Evolutionary conservation across 1,140 invertebrate species (phyloP).

Genomic region (Cotesia glomerata): DNA sequence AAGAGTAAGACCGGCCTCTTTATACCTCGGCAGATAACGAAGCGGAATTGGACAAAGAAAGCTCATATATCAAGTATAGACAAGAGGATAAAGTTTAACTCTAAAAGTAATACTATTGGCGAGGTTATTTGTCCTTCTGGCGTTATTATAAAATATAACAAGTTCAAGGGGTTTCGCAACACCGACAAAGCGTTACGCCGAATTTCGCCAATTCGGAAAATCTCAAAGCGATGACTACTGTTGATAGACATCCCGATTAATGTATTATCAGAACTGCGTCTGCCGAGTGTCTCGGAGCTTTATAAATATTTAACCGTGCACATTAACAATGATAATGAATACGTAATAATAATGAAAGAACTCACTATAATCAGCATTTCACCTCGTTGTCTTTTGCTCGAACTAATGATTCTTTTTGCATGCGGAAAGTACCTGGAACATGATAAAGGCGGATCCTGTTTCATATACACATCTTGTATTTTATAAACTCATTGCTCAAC

Average conservation of each 20-base stretch:
- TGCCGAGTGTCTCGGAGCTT: too few relatives aligned
- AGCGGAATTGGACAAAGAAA: conserved; percentile 43
- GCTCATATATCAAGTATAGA: conserved; percentile 44
- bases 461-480: background rate
- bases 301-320: too few relatives aligned
- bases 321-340: too few relatives aligned
- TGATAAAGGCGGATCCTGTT: conserved; percentile 21
- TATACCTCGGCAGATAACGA: conserved; percentile 41
- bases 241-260: background rate
- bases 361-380: too few relatives aligned
- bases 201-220: conserved; percentile 34
- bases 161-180: conserved; percentile 28
- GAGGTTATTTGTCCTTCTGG: conserved; percentile 4
- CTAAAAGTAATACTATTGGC: background rate
- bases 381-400: too few relatives aligned
- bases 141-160: conserved; percentile 13
- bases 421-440: conserved; percentile 8
- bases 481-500: too few relatives aligned
- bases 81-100: conserved; percentile 30
- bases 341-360: too few relatives aligned
- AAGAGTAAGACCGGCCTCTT: conserved; percentile 31
- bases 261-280: background rate
- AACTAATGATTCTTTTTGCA: conserved; percentile 10
- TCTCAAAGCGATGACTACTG: background rate
- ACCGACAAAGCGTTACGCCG: conserved; percentile 35